Conservation (phyloP, 2,888 invertebrate species). For the Creontiades dilutus region DNA sequence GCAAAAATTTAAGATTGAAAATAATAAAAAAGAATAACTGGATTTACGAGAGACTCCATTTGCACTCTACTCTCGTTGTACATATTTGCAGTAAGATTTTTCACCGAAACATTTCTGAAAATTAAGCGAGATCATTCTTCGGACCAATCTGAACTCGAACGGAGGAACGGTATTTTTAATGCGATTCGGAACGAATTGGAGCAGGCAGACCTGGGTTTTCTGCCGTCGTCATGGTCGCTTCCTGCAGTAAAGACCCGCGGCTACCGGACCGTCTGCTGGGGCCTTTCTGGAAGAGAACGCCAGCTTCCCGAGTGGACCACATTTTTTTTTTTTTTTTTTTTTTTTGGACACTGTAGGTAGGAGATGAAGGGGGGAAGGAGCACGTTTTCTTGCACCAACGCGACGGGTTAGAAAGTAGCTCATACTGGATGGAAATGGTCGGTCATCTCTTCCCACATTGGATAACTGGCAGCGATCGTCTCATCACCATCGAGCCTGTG, state of each 20-base stretch:
- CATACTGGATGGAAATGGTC: not conserved
- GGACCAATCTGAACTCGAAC: not conserved
- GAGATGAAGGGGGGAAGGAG: not conserved
- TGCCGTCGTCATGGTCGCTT: constrained; percentile 9
- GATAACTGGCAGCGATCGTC: not conserved
- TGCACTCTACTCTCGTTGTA: too few species aligned
- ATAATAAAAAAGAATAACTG: too few species aligned
- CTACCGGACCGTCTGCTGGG: constrained; percentile 6
- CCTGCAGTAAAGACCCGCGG: constrained; percentile 34
- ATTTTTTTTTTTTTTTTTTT: not conserved
- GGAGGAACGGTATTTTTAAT: constrained; percentile 45
- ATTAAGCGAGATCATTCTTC: not conserved
- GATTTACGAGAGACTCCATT: too few species aligned
- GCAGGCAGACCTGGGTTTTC: constrained; percentile 8
- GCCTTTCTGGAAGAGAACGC: not conserved
- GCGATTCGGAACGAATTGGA: constrained; percentile 43
- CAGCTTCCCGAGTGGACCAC: constrained; percentile 37
- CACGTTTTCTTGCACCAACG: not conserved
- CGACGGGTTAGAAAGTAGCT: constrained; percentile 29
- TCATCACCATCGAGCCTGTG: not conserved
- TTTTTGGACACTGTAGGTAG: not conserved
- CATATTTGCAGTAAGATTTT: not conserved
- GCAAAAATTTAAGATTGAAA: too few species aligned
- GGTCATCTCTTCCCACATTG: not conserved
- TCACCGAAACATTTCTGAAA: not conserved